These are phyloP conservation scores for Ciconia stormi DNA, from an alignment of 2,113 vertebrate genomes.

Conservation along the genomic window DNA sequence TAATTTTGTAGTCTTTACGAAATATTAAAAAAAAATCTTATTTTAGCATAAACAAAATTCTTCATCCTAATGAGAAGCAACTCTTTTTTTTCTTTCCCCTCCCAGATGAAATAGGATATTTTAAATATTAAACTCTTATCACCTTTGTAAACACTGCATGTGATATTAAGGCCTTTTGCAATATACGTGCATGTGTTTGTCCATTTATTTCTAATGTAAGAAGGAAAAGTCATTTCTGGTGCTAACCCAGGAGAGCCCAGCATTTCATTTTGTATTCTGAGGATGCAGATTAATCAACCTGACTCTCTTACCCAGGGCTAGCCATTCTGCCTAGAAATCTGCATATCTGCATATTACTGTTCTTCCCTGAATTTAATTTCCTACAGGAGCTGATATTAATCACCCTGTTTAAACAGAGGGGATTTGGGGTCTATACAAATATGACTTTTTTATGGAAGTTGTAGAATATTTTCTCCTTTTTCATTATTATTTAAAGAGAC, in stretches of 20 bases:
- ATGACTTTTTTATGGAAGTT: conserved; percentile 77
- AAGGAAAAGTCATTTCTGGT: conserved; percentile 79
- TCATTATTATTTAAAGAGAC: conserved; percentile 75
- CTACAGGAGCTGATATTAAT: conserved; percentile 96
- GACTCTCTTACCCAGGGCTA: conserved; percentile 81
- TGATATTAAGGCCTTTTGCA: conserved; percentile 47
- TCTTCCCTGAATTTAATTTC: conserved; percentile 95
- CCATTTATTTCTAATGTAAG: conserved; percentile 64
- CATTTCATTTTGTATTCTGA: conserved; percentile 90
- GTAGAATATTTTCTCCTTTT: conserved; percentile 59
- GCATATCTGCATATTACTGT: conserved; percentile 93
- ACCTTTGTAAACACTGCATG: neutral
- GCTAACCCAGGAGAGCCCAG: conserved; percentile 78
- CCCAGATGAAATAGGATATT: conserved; percentile 13
- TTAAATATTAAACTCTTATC: conserved; percentile 49
- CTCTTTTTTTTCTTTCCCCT: neutral
- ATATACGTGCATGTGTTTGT: conserved; percentile 52
- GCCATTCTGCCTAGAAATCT: conserved; percentile 88
- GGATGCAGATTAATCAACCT: conserved; percentile 90
- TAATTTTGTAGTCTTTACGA: neutral
- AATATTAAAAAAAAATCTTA: neutral
- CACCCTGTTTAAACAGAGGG: conserved; percentile 90
- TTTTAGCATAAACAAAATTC: conserved; percentile 34
- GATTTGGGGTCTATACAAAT: conserved; percentile 84
- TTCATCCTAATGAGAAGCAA: neutral